These are phyloP conservation scores for Megaceryle alcyon DNA, from an alignment of 2,797 vertebrate genomes.

Conservation along the genomic window DNA sequence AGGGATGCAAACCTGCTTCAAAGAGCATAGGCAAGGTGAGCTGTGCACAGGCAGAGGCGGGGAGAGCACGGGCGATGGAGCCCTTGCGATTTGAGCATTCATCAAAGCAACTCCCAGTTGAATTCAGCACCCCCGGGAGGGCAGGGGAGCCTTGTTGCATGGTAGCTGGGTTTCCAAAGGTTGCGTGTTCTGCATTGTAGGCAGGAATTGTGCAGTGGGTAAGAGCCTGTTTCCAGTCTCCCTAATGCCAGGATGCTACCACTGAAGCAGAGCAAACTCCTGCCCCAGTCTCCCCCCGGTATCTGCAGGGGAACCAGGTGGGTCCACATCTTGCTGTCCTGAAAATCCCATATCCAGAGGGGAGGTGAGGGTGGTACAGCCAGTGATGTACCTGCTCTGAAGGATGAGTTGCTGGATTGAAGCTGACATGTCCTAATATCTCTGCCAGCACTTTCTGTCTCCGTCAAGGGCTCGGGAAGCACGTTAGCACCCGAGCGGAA, in stretches of 20 bases:
- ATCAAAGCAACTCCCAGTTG: neutral
- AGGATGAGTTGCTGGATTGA: slow-evolving; percentile 55
- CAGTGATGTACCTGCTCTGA: slow-evolving; percentile 39
- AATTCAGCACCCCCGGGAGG: neutral
- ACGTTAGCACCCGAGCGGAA: slow-evolving; percentile 41
- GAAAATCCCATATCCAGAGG: rapidly evolving
- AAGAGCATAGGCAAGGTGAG: neutral
- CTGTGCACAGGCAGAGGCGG: neutral
- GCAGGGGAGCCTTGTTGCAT: neutral
- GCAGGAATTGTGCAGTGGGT: rapidly evolving
- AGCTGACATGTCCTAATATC: slow-evolving; percentile 49
- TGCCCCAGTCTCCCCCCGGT: neutral
- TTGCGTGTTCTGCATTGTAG: rapidly evolving
- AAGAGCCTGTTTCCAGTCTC: neutral
- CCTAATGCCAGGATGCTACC: neutral
- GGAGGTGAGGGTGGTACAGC: neutral
- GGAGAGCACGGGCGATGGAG: neutral
- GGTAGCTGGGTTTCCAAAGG: neutral
- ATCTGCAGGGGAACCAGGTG: neutral
- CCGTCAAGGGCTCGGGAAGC: slow-evolving; percentile 17
- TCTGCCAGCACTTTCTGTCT: slow-evolving; percentile 56
- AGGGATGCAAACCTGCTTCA: neutral
- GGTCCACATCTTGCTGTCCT: neutral
- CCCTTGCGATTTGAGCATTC: neutral
- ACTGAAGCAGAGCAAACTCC: neutral